Evolutionary conservation across 2,797 vertebrate genomes (phyloP).

Genomic region (Pseudochromis fuscus): DNA sequence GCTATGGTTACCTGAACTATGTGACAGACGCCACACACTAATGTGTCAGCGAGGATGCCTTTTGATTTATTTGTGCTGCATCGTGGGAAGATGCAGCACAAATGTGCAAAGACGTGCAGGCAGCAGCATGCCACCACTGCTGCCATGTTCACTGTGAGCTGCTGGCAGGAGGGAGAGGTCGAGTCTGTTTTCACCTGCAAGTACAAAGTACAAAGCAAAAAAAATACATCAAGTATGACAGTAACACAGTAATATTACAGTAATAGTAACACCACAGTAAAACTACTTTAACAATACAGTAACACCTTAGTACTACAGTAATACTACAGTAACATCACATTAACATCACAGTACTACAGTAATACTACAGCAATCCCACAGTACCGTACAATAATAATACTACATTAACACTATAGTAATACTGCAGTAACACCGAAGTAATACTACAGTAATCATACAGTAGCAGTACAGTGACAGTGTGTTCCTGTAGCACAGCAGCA

Average conservation of each 20-base stretch:
- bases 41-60: no score
- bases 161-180: not conserved
- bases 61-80: conserved; percentile 10
- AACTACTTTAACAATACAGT: no score
- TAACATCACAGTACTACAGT: not conserved
- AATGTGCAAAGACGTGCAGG: not conserved
- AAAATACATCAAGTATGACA: no score
- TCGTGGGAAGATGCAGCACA: not conserved
- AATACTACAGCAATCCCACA: no score
- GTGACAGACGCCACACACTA: no score
- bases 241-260: no score
- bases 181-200: conserved; percentile 39
- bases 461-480: no score
- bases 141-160: not conserved
- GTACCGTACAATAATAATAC: no score
- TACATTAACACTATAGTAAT: not conserved
- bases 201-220: not conserved
- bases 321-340: not conserved
- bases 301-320: not conserved
- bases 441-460: no score
- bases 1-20: no score
- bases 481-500: not conserved
- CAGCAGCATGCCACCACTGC: conserved; percentile 27
- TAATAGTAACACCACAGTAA: no score
- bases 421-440: no score